Evolutionary conservation across 2,113 vertebrate genomes (phyloP).

Genomic region (Vicugna pacos): DNA sequence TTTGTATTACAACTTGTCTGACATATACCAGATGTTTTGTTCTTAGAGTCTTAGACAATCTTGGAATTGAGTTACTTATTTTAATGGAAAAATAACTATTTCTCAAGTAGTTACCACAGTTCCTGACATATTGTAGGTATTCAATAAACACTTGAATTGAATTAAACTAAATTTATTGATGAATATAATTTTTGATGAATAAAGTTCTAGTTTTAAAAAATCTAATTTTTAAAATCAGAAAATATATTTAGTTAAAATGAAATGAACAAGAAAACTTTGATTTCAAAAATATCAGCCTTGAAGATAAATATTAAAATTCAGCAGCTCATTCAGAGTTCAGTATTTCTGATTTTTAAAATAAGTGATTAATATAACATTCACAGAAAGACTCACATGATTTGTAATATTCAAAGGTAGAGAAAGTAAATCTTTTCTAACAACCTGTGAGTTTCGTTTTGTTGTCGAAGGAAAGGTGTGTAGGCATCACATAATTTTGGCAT

Average conservation of each 20-base stretch:
- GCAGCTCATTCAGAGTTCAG: neutral
- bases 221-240: neutral
- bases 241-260: conserved; percentile 11
- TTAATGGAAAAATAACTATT: neutral
- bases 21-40: neutral
- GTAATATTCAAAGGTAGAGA: neutral
- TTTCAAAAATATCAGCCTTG: neutral
- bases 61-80: conserved; percentile 24
- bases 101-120: neutral
- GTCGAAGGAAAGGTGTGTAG: neutral
- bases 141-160: neutral
- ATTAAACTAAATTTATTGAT: conserved; percentile 10
- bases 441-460: neutral
- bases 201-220: neutral
- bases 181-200: neutral
- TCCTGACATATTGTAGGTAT: neutral
- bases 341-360: neutral
- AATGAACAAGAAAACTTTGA: neutral
- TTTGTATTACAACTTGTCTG: neutral
- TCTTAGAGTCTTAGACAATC: neutral
- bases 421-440: neutral
- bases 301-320: neutral
- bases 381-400: neutral
- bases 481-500: neutral
- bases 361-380: neutral